Evolutionary conservation across 2,797 vertebrate species (phyloP).

Genomic region (Toxotes lorentzi): DNA sequence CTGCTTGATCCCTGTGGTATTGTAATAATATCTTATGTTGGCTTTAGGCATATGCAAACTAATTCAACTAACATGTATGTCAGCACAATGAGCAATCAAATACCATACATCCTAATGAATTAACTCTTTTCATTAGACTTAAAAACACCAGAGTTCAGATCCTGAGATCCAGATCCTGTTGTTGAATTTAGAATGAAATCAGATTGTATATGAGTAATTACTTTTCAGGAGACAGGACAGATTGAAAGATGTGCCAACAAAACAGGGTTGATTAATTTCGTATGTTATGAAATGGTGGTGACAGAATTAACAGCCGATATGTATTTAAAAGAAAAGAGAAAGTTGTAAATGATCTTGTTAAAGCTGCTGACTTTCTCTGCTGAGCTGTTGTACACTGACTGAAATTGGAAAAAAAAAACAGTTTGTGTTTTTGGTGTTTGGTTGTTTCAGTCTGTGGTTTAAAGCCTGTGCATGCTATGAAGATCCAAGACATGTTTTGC

Average conservation of each 20-base stretch:
- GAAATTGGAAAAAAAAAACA: background rate
- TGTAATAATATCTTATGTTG: slow-evolving; percentile 35
- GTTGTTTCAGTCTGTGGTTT: slow-evolving; percentile 43
- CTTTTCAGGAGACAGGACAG: background rate
- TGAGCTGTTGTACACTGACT: background rate
- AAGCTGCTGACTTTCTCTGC: background rate
- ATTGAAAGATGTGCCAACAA: background rate
- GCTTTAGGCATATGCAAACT: slow-evolving; percentile 51
- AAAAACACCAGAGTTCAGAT: background rate
- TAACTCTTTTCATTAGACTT: slow-evolving; percentile 26
- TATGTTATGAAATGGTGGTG: background rate
- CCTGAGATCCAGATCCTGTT: background rate
- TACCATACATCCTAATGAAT: slow-evolving; percentile 22
- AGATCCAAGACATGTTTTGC: slow-evolving; percentile 52
- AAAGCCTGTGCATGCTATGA: slow-evolving; percentile 43
- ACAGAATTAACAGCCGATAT: slow-evolving; percentile 6
- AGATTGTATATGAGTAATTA: background rate
- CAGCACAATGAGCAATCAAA: slow-evolving; percentile 32
- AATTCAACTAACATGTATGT: slow-evolving; percentile 47
- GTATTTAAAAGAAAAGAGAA: background rate
- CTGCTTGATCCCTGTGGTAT: slow-evolving; percentile 66
- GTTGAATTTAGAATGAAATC: background rate
- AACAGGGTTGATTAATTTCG: background rate
- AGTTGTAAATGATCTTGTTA: background rate
- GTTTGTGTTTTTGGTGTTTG: slow-evolving; percentile 14